Conservation (phyloP, 2,113 vertebrate genomes). For the Oreotrochilus melanogaster region DNA sequence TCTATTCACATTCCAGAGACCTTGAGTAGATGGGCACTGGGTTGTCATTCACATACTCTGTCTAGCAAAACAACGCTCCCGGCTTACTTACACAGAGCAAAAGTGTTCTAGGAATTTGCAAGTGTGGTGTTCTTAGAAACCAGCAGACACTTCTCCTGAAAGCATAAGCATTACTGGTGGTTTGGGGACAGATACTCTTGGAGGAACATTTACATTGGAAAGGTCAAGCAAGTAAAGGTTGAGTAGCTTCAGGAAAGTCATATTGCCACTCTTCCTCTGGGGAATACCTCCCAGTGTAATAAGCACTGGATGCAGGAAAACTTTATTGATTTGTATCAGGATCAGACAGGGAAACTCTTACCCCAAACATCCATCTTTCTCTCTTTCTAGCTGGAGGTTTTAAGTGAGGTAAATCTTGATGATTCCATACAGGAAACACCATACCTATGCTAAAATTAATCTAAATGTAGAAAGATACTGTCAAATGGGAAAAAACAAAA, state of each 20-base stretch:
- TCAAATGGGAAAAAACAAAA: not conserved
- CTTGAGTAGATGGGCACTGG: conserved; percentile 49
- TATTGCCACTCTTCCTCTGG: not conserved
- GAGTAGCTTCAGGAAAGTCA: not conserved
- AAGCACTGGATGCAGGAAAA: not conserved
- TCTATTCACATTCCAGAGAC: conserved; percentile 60
- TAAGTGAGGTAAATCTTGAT: not conserved
- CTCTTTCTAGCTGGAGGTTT: not conserved
- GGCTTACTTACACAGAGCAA: conserved; percentile 47
- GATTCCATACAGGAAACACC: not conserved
- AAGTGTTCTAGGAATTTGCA: conserved; percentile 71
- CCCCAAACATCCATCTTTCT: not conserved
- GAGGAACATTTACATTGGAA: not conserved
- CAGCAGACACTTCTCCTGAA: not conserved
- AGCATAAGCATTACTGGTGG: not conserved
- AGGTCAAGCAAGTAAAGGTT: not conserved
- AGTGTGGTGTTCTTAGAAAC: conserved; percentile 66
- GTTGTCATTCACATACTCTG: conserved; percentile 52
- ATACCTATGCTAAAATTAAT: not conserved
- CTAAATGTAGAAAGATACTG: not conserved
- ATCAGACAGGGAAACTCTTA: not conserved
- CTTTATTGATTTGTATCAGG: not conserved
- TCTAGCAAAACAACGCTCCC: conserved; percentile 68
- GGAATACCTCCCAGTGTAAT: not conserved
- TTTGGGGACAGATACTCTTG: not conserved